phyloP scores from a whole-genome alignment of 2,113 vertebrate species.

The Capreolus pygargus region DNA sequence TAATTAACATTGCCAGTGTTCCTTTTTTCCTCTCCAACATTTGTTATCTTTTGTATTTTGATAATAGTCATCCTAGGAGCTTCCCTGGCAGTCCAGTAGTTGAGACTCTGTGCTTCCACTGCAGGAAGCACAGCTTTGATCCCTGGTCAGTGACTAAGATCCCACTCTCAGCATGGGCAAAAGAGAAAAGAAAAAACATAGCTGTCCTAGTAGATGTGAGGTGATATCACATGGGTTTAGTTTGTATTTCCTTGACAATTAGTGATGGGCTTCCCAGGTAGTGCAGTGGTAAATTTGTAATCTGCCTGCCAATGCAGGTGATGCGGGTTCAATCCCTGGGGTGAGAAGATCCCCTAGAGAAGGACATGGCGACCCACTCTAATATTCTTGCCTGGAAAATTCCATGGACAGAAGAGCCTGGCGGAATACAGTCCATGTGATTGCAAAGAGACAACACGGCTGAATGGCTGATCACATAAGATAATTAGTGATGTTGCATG shows the following conservation, averaged over 20 bases:
- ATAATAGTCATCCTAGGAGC: background rate
- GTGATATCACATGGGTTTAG: too few relatives aligned
- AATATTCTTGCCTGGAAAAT: background rate
- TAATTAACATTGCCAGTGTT: background rate
- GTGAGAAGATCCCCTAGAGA: background rate
- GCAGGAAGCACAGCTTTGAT: background rate
- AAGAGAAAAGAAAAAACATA: background rate
- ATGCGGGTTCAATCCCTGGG: fast-evolving
- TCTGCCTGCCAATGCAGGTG: background rate
- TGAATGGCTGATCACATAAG: background rate
- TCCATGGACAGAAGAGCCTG: background rate
- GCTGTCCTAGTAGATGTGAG: background rate
- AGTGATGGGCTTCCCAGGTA: background rate
- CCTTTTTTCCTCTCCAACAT: background rate
- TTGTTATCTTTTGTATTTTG: background rate
- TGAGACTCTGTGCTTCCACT: background rate
- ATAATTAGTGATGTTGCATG: background rate
- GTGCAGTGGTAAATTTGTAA: background rate
- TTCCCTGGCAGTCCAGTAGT: background rate
- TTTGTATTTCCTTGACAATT: background rate
- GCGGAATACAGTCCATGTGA: background rate
- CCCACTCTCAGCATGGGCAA: background rate
- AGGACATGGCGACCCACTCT: background rate
- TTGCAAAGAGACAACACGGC: background rate
- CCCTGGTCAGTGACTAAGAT: background rate